phyloP scores from a whole-genome alignment of 2,888 invertebrate species.

The Gibbula magus region DNA sequence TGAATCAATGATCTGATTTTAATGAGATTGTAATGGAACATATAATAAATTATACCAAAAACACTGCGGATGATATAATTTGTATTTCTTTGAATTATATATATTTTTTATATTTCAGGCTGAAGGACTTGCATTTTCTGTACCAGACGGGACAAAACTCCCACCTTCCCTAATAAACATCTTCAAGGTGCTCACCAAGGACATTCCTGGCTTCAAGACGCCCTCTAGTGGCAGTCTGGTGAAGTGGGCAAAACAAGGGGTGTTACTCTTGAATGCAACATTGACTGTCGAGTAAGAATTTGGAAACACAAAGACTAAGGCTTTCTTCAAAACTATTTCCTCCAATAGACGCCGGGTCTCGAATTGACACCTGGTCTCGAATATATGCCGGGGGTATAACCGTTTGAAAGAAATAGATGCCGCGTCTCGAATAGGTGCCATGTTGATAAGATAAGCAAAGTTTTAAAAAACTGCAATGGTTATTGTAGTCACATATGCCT shows the following conservation, averaged over 20 bases:
- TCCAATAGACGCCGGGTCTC: no score
- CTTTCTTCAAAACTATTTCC: background rate
- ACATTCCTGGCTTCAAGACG: conserved; percentile 72
- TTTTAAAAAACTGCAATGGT: no score
- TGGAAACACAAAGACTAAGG: background rate
- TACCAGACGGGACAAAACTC: conserved; percentile 54
- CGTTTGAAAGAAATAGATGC: no score
- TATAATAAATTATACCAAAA: no score
- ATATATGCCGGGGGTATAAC: no score
- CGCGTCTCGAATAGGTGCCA: no score
- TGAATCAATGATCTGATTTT: no score
- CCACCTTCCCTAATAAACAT: conserved; percentile 72
- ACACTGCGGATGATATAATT: no score
- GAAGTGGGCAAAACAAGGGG: conserved; percentile 68
- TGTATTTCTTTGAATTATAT: background rate
- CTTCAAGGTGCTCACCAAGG: conserved; percentile 77
- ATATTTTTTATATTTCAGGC: conserved; percentile 60
- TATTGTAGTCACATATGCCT: no score
- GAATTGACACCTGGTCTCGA: no score
- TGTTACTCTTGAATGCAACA: conserved; percentile 69
- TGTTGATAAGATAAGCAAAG: no score
- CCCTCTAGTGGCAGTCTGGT: conserved; percentile 67
- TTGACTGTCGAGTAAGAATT: conserved; percentile 69
- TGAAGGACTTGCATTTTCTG: conserved; percentile 71
- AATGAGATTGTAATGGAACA: no score